A percentile compares a stretch with the other conserved stretches of the same genome.
Evolutionary conservation across 2,888 invertebrate species (phyloP).

Genomic region (Hypercompe scribonia): DNA sequence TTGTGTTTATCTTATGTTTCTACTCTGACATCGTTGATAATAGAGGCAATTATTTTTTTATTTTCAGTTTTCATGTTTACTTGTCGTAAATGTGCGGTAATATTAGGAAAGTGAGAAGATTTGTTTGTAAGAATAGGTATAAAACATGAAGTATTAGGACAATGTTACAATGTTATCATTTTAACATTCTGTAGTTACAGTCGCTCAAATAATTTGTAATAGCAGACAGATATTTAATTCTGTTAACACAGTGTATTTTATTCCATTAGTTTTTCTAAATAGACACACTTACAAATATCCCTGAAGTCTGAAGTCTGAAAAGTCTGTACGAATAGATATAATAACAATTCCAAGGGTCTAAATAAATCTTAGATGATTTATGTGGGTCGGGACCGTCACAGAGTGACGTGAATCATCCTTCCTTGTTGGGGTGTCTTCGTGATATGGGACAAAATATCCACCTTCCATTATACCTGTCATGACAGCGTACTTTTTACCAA

Average conservation of each 20-base stretch:
- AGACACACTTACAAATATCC: too few species aligned
- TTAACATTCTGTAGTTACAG: not conserved
- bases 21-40: not conserved
- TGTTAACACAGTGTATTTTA: not conserved
- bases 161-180: not conserved
- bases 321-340: not conserved
- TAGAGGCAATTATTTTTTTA: not conserved
- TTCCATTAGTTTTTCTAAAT: too few species aligned
- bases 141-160: too few species aligned
- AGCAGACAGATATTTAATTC: not conserved
- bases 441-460: not conserved
- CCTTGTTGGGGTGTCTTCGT: not conserved
- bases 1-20: not conserved
- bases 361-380: not conserved
- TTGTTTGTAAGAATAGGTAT: not conserved
- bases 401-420: not conserved
- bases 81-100: not conserved
- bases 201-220: too few species aligned
- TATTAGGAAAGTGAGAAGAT: not conserved
- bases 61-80: not conserved
- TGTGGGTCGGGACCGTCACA: not conserved
- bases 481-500: constrained; percentile 10
- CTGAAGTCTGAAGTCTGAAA: not conserved
- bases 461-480: not conserved
- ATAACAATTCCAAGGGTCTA: not conserved